Evolutionary conservation across 2,888 invertebrate species (phyloP), one percentile per base, ranked within the genome.

Genomic region (Synergus itoensis): DNA sequence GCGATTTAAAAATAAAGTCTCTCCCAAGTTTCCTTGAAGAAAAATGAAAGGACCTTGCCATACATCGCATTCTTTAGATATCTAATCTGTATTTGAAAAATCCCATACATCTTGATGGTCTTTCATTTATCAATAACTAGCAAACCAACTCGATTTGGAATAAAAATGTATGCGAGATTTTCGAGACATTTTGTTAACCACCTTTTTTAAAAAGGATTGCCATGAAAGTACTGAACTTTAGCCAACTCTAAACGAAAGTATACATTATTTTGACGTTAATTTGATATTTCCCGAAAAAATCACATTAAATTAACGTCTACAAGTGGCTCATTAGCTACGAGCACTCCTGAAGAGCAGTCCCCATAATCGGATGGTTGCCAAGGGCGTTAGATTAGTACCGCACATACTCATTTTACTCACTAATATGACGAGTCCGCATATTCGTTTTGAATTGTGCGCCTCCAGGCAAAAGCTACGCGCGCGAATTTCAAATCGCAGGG

Each of bases 1-100:
- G 21, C 0, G 28, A 62, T 62, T 62, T 62, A 14, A 28, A 62
- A 62, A 62, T 28, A 62, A 62, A 14, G 14, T 12, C 62, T 62
- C 21, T 57, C 9, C 57, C 2, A 57, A 18, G 57, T 57, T 57
- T 14, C 62, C 62, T 62, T 62, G 62, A 62, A 62, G 62, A 62
- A 62, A 62, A 60, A 21, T 60, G 60, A 60, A 62, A 62, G 21
- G 60, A 62, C 60, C 60, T 62, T 62, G 60, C 60, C 60, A 28
- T 62, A 28, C 14, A 21, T 62, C 28, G 21, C 14, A 28, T 62
- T 62, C 60, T 28, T 14, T 12, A 12, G 5, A 62, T 62, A 21
- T 62, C 60, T 62, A 14, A 21, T 28, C 21, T 62, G 18, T 53
- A 53, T 18, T 53, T 18, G 3, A 18, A 53, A 62, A 62, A 62